A percentile compares a stretch with the other conserved stretches of the same genome.
Evolutionary conservation across 35 echinoderm and acorn worm species (phyloP).

Genomic region (Chiridota heheva): DNA sequence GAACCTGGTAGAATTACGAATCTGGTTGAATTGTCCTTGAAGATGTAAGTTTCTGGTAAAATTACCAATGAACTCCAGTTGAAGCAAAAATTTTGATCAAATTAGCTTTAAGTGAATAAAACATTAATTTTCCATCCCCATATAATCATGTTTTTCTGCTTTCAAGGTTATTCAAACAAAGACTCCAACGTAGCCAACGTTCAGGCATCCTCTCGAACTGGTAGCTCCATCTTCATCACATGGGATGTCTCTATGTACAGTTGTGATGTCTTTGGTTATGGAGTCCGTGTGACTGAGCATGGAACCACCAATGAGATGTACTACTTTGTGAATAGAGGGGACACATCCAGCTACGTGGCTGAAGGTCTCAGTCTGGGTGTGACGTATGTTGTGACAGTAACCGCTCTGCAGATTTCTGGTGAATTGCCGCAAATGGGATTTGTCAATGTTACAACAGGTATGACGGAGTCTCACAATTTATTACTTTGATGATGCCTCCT

Average conservation of each 20-base stretch:
- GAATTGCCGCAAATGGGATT: slow-evolving; percentile 49
- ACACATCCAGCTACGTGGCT: background rate
- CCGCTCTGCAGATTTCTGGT: slow-evolving; percentile 19
- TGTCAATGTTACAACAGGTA: slow-evolving; percentile 29
- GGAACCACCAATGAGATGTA: background rate
- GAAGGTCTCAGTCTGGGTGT: slow-evolving; percentile 7
- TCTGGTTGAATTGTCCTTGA: too few relatives aligned
- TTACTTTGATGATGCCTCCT: too few relatives aligned
- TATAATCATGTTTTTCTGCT: background rate
- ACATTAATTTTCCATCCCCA: too few relatives aligned
- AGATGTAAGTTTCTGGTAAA: too few relatives aligned
- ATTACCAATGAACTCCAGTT: too few relatives aligned
- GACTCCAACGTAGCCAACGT: slow-evolving; percentile 3
- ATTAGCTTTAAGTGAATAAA: too few relatives aligned
- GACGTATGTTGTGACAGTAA: slow-evolving; percentile 34
- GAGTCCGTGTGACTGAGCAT: background rate
- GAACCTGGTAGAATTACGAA: too few relatives aligned
- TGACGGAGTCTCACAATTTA: too few relatives aligned
- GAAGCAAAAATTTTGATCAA: too few relatives aligned
- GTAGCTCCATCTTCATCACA: background rate
- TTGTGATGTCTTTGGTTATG: slow-evolving; percentile 34
- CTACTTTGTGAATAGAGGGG: slow-evolving; percentile 25
- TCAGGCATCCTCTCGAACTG: background rate
- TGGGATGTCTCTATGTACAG: slow-evolving; percentile 6
- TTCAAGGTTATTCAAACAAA: slow-evolving; percentile 11